phyloP scores from a whole-genome alignment of 1,140 invertebrate genomes.

The Riptortus pedestris region DNA sequence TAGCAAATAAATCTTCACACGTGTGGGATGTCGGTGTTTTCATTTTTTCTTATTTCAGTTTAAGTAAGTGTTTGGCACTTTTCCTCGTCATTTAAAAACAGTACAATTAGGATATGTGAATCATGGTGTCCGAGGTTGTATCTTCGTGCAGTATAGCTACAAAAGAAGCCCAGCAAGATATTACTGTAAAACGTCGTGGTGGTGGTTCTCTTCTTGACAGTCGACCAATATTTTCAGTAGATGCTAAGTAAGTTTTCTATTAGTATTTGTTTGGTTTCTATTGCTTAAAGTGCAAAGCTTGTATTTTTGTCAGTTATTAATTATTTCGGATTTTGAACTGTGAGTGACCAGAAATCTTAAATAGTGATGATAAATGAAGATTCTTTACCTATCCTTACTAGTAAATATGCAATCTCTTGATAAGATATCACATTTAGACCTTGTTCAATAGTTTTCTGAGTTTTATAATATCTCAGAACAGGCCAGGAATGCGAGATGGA shows the following conservation, averaged over 20 bases:
- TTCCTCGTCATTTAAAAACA: too few relatives aligned
- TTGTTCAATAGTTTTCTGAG: too few relatives aligned
- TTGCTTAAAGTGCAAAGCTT: constrained; percentile 13
- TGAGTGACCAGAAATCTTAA: too few relatives aligned
- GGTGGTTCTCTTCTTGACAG: constrained; percentile 51
- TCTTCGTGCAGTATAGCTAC: not conserved
- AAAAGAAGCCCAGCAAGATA: constrained; percentile 22
- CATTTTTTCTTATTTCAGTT: too few relatives aligned
- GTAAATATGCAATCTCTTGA: too few relatives aligned
- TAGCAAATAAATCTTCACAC: too few relatives aligned
- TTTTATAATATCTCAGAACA: too few relatives aligned
- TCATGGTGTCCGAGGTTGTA: not conserved
- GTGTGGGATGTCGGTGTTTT: too few relatives aligned
- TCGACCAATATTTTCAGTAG: constrained; percentile 48
- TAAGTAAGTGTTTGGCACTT: too few relatives aligned
- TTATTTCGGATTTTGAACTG: constrained; percentile 15
- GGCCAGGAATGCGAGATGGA: too few relatives aligned
- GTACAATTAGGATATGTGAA: too few relatives aligned
- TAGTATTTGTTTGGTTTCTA: constrained; percentile 25
- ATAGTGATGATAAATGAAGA: not conserved
- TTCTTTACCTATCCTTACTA: not conserved
- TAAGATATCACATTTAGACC: too few relatives aligned
- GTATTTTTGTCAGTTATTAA: constrained; percentile 1
- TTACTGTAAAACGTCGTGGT: constrained; percentile 37
- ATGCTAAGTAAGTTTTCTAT: constrained; percentile 48